Conservation (phyloP, 2,113 vertebrate genomes). For the cattle (Bos taurus) region DNA sequence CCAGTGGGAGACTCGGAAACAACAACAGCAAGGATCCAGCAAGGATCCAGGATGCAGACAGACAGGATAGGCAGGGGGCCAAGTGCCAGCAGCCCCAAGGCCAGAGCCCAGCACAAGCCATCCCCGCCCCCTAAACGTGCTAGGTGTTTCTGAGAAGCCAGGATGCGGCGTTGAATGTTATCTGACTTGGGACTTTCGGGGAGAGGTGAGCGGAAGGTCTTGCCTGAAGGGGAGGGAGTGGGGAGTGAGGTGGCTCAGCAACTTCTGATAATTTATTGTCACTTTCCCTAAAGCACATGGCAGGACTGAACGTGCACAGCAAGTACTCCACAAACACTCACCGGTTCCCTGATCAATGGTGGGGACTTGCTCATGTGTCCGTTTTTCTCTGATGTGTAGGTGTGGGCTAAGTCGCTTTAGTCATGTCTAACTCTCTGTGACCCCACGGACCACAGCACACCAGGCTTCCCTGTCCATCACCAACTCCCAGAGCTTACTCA, state of each 20-base stretch:
- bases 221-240: neutral
- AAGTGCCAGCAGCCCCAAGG: neutral
- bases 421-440: neutral
- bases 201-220: constrained; percentile 32
- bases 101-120: neutral
- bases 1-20: neutral
- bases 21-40: neutral
- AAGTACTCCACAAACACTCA: neutral
- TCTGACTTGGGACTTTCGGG: constrained; percentile 46
- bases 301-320: neutral
- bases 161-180: constrained; percentile 18
- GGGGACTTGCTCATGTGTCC: neutral
- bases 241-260: neutral
- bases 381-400: neutral
- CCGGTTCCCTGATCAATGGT: too few species aligned
- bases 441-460: neutral
- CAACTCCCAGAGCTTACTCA: neutral
- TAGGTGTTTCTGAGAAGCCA: constrained; percentile 41
- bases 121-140: neutral
- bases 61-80: neutral
- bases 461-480: neutral
- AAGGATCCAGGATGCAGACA: neutral
- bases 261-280: neutral
- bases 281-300: neutral
- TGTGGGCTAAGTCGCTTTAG: neutral